Evolutionary conservation across 2,888 invertebrate species (phyloP), one percentile per base, ranked within the genome.

Genomic region (Phasia obesa): DNA sequence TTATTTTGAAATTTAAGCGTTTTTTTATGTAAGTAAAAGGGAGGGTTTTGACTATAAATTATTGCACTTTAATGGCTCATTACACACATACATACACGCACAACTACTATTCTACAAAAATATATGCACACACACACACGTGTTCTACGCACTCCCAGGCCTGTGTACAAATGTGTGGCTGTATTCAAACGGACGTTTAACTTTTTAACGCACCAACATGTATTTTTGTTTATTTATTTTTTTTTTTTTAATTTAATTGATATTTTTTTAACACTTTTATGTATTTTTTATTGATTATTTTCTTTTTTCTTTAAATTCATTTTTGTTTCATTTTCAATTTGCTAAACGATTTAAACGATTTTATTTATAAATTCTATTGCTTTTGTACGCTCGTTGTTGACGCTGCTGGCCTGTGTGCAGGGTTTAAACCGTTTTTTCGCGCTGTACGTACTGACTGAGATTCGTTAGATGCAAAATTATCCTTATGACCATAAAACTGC

Each of bases 401-500:
- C 49, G 64, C 19, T 75, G 64, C 19, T 75, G 55, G 38, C 55
- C 81, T 81, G 76, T 59, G 51, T 60, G 59, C 60, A 59, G 60
- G 70, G 47, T 64, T 70, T 69, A 67, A 80, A 80, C 79, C 73
- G 79, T 80, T 80, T 80, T 80, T 80, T 80, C 79, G 67, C 67
- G 60, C 74, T 67, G 73, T 67, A 74, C 53, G 67, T 67, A 53
- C 38, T 67, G 67, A 67, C 73, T 79, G 79, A 80, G 73, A 47
- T 80, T 80, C 73, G 73, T 80, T 73, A 80, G 79, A 79, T 83
- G 79, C 83, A 83, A 75, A 79, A 79, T 76, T 83, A 83, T 83
- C 83, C 83, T 83, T 83, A 83, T 79, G 79, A 79, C 79, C 83
- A 83, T 83, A 75, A 83, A 83, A 83, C 75, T 83, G 75, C 79